A percentile compares a stretch with the other conserved stretches of the same genome.
phyloP scores from a whole-genome alignment of 2,797 vertebrate genomes.

The Lutra lutra region DNA sequence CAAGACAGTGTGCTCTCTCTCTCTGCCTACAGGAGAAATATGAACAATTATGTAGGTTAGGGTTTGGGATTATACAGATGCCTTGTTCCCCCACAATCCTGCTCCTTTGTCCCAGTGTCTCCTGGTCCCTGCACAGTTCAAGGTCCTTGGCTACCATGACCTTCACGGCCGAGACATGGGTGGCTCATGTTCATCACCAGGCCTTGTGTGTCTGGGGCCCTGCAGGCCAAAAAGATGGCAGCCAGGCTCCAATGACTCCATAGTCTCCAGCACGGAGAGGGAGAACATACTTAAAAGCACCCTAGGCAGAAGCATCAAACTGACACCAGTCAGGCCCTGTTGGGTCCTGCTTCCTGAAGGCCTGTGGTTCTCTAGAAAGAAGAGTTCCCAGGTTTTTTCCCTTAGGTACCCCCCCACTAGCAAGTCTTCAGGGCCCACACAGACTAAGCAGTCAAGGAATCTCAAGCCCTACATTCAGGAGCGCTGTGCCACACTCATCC shows the following conservation, averaged over 20 bases:
- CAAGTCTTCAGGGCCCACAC: not conserved
- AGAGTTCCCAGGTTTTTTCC: not conserved
- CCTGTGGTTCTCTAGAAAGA: not conserved
- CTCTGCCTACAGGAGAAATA: too few species aligned
- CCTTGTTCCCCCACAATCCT: too few species aligned
- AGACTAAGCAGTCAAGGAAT: not conserved
- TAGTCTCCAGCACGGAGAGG: not conserved
- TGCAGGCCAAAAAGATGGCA: not conserved
- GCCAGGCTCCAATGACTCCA: not conserved
- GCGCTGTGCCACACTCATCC: not conserved
- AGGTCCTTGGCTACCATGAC: too few species aligned
- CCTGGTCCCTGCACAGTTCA: too few species aligned
- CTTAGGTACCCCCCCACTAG: not conserved
- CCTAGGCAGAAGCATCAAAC: not conserved
- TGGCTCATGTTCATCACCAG: not conserved
- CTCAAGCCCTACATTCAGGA: not conserved
- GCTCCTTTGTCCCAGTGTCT: too few species aligned
- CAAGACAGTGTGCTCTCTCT: too few species aligned
- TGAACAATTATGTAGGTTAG: too few species aligned
- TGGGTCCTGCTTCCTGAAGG: not conserved
- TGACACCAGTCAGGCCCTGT: not conserved
- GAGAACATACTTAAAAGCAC: not conserved
- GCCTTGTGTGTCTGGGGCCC: not conserved
- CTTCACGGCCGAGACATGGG: too few species aligned
- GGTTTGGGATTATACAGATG: too few species aligned